Conservation (phyloP, 2,797 vertebrate species). For the Sandelia bainsii region DNA sequence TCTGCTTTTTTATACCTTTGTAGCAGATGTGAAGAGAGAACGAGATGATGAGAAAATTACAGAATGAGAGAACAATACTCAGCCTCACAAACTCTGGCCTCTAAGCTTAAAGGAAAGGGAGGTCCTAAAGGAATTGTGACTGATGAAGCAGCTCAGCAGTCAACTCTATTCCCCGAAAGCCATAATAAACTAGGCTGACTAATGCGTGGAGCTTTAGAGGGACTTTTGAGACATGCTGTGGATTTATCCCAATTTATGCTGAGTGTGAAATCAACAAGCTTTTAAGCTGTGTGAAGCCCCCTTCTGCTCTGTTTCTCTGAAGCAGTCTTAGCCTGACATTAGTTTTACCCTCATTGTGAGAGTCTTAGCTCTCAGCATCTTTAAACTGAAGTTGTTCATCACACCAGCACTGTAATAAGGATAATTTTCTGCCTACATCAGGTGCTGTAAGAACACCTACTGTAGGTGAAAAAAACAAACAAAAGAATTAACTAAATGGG, state of each 20-base stretch:
- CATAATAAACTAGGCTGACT: constrained; percentile 60
- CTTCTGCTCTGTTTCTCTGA: constrained; percentile 38
- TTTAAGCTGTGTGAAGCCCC: constrained; percentile 47
- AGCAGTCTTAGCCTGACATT: constrained; percentile 41
- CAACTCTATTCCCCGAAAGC: constrained; percentile 46
- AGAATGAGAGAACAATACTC: constrained; percentile 22
- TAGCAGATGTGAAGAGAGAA: constrained; percentile 17
- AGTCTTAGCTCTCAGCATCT: constrained; percentile 42
- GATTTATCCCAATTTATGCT: constrained; percentile 64
- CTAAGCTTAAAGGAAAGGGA: constrained; percentile 45
- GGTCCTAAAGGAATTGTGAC: constrained; percentile 53
- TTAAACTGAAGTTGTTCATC: constrained; percentile 34
- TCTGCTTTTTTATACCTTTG: constrained; percentile 39
- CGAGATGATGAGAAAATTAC: constrained; percentile 10
- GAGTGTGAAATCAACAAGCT: constrained; percentile 70
- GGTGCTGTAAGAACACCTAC: neutral
- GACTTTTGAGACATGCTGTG: constrained; percentile 48
- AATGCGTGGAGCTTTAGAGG: constrained; percentile 50
- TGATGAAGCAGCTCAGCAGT: constrained; percentile 59
- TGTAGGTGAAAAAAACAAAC: neutral
- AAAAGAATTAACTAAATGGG: constrained; percentile 13
- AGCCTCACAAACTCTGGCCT: constrained; percentile 44
- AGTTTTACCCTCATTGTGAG: constrained; percentile 44
- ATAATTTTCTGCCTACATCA: neutral
- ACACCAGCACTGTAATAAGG: constrained; percentile 12